These are phyloP conservation scores for Ochotona princeps DNA, from an alignment of 2,113 vertebrate species.

Conservation along the genomic window DNA sequence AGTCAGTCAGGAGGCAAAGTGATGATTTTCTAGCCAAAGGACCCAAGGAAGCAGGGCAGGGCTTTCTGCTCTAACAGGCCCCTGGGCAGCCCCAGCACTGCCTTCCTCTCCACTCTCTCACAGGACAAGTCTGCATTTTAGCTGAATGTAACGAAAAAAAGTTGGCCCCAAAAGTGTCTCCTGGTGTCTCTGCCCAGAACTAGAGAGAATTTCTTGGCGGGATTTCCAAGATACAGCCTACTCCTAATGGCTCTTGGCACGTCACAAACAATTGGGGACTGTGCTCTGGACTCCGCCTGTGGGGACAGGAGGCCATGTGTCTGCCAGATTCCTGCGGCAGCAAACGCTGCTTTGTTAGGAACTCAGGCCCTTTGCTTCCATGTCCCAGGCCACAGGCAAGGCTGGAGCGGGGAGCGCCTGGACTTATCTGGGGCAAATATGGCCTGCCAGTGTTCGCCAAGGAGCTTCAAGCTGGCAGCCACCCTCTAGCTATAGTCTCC, in stretches of 20 bases:
- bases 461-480: not conserved
- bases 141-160: slow-evolving; percentile 62
- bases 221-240: slow-evolving; percentile 56
- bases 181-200: slow-evolving; percentile 54
- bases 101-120: not conserved
- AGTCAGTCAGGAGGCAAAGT: not conserved
- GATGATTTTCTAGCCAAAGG: not conserved
- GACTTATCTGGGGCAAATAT: not conserved
- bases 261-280: slow-evolving; percentile 53
- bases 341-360: slow-evolving; percentile 56
- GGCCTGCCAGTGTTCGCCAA: not conserved
- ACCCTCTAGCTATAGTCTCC: not conserved
- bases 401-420: not conserved
- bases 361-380: slow-evolving; percentile 1
- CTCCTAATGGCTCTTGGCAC: slow-evolving; percentile 43
- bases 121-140: slow-evolving; percentile 31
- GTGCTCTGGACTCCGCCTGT: not conserved
- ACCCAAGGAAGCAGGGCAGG: not conserved
- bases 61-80: not conserved
- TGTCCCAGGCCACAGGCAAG: not conserved
- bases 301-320: not conserved
- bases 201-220: slow-evolving; percentile 58
- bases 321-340: slow-evolving; percentile 65
- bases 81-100: too few species aligned
- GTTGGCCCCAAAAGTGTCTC: slow-evolving; percentile 66